Base-by-base conservation (phyloP, 2,797 vertebrate species). In the Sebastes vulpes region DNA sequence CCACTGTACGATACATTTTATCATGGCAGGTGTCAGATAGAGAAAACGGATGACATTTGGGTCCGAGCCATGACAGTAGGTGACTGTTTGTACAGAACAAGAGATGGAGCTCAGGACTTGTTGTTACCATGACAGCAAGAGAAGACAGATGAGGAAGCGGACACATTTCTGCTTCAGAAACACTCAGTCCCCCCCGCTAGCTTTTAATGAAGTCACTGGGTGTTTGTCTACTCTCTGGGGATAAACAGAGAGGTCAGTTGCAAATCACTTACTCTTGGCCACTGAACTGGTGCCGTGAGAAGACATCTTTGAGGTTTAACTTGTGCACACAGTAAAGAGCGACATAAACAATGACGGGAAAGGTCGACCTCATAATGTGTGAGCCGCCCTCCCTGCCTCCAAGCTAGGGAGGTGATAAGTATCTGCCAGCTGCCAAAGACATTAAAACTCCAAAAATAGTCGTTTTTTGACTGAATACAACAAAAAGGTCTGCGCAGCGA, bases 141-240 rank as follows among this genome's bases (percentile, higher is more conserved):
- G 86, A 75, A 84, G 82, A 93, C 82, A 65, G 67, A 91, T 75
- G 81, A 89, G 83, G 69, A 74, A 59, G 70, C 63, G 48, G 76
- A 80, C 77, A 75, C 73, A 66, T 84, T 73, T 81, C 85, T 81
- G 75, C 59, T 72, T 63, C 69, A 38, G 66, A 83, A 73, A 81
- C 74, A 76, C 72, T 85, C 81, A 75, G 61, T 18, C 50, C 72
- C 57, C 32, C 75, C 75, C 12, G 53, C 72, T 67, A 54, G 35
- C 57, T 88, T 95, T 94, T 93, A 95, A 95, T 95, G 90, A 94
- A 94, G 88, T 94, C 79, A 77, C 84, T 58, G 69, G 59, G 85
- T 83, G 78, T 89, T 87, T 73, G 77, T 88, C 81, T 84, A 56
- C 75, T 83, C 76, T 79, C 58, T 68, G 57, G 29, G 75, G 71